Evolutionary conservation across 2,888 invertebrate genomes (phyloP).

Genomic region (Tryphoninae sp.): DNA sequence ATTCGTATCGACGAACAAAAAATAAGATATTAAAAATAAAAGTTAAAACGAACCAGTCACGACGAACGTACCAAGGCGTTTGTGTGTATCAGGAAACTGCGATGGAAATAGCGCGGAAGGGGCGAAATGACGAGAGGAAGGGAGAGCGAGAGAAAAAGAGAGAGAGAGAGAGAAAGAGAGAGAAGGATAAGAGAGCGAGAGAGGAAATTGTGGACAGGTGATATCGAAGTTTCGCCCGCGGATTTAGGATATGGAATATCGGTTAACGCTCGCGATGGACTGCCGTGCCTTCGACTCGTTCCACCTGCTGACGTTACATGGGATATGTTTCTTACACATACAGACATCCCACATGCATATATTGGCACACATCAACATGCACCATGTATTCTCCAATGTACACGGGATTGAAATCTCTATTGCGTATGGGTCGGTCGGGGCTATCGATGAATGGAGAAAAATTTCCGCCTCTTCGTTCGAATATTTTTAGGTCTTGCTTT

Average conservation of each 20-base stretch:
- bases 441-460: too few species aligned
- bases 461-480: too few species aligned
- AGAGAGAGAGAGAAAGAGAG: slow-evolving; percentile 12
- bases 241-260: slow-evolving; percentile 59
- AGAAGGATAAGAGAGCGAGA: slow-evolving; percentile 30
- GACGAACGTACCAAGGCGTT: slow-evolving; percentile 30
- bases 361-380: too few species aligned
- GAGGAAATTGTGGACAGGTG: slow-evolving; percentile 58
- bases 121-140: slow-evolving; percentile 5
- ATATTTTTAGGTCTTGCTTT: too few species aligned
- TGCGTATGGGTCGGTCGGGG: too few species aligned
- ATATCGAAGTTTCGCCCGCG: slow-evolving; percentile 56
- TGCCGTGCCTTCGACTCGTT: slow-evolving; percentile 37
- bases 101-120: slow-evolving; percentile 42
- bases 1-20: slow-evolving; percentile 26
- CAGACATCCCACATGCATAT: neutral
- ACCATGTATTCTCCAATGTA: too few species aligned
- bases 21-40: slow-evolving; percentile 11
- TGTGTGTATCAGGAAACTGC: slow-evolving; percentile 41
- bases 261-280: slow-evolving; percentile 52
- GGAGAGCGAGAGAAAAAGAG: slow-evolving; percentile 15
- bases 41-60: slow-evolving; percentile 24
- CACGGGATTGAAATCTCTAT: too few species aligned
- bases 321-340: slow-evolving; percentile 46
- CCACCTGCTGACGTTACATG: slow-evolving; percentile 40